A percentile compares a stretch with the other conserved stretches of the same genome.
phyloP scores from a whole-genome alignment of 2,113 vertebrate genomes.

The Jacana jacana region DNA sequence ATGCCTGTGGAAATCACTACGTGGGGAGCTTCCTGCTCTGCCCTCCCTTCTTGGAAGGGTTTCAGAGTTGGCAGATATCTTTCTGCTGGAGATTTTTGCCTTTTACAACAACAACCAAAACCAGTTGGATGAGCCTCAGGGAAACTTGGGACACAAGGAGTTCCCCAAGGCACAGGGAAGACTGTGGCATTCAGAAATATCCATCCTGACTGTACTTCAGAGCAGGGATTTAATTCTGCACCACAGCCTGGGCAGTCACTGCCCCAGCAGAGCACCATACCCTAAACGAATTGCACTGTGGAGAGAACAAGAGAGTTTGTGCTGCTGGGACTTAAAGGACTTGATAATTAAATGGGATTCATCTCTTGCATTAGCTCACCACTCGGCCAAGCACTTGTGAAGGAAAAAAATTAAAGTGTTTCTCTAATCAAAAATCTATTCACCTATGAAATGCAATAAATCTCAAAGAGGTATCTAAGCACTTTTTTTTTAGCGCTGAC shows the following conservation, averaged over 20 bases:
- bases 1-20: not conserved
- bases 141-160: not conserved
- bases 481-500: conserved; percentile 6
- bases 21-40: not conserved
- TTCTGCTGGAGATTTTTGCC: not conserved
- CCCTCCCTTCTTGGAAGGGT: not conserved
- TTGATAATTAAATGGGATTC: not conserved
- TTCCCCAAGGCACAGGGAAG: not conserved
- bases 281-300: not conserved
- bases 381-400: not conserved
- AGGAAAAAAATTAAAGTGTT: not conserved
- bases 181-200: not conserved
- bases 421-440: not conserved
- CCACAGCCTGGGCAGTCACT: not conserved
- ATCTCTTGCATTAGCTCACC: not conserved
- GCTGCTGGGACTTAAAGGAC: not conserved
- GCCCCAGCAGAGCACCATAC: not conserved
- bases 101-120: too few relatives aligned
- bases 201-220: not conserved
- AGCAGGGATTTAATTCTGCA: not conserved
- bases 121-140: not conserved
- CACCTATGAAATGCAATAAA: not conserved
- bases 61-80: not conserved
- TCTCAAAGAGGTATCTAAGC: not conserved
- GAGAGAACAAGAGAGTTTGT: not conserved